These are phyloP conservation scores for Salticus scenicus DNA, from an alignment of 2,888 invertebrate genomes.

Conservation along the genomic window DNA sequence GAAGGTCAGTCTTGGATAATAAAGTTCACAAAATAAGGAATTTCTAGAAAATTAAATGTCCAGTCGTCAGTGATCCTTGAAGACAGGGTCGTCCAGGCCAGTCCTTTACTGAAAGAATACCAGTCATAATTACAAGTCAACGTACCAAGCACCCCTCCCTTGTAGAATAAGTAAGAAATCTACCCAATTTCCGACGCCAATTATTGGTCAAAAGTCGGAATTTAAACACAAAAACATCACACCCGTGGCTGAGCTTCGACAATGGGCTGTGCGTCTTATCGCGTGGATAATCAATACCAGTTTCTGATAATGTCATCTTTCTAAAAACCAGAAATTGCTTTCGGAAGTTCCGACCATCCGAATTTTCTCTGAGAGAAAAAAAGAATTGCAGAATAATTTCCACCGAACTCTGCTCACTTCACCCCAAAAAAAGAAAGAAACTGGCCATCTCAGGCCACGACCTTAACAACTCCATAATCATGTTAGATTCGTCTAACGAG, in stretches of 20 bases:
- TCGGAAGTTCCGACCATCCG: constrained; percentile 56
- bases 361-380: constrained; percentile 3
- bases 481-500: constrained; percentile 5
- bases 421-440: constrained; percentile 37
- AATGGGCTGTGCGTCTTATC: constrained; percentile 23
- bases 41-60: background rate
- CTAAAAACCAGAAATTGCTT: constrained; percentile 41
- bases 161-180: constrained; percentile 19
- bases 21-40: background rate
- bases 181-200: constrained; percentile 57
- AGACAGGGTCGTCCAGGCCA: background rate
- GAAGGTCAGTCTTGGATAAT: background rate
- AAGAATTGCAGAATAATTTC: constrained; percentile 22
- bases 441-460: constrained; percentile 38
- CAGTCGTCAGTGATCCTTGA: background rate
- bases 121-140: constrained; percentile 13
- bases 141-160: constrained; percentile 36
- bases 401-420: constrained; percentile 45
- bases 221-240: background rate
- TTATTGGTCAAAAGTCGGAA: constrained; percentile 27
- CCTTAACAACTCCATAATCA: constrained; percentile 36
- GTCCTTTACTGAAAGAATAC: constrained; percentile 16
- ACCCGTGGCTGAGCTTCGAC: background rate
- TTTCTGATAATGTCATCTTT: constrained; percentile 14
- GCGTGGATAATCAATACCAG: constrained; percentile 17